phyloP scores from a whole-genome alignment of 2,888 invertebrate species.

The Tenthredo amoena region DNA sequence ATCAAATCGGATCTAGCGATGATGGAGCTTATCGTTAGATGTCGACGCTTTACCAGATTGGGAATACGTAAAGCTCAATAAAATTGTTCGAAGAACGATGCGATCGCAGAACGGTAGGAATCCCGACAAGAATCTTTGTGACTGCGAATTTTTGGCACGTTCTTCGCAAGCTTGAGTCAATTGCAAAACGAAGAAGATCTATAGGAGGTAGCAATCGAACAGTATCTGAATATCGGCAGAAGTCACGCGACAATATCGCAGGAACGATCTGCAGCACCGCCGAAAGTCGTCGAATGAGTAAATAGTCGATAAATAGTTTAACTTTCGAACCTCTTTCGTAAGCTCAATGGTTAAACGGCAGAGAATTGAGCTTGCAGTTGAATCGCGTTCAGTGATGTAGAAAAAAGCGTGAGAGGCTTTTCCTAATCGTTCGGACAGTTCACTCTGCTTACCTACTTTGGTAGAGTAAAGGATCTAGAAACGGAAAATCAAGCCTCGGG shows the following conservation, averaged over 20 bases:
- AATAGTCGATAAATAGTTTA: neutral
- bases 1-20: slow-evolving; percentile 5
- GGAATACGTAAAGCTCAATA: neutral
- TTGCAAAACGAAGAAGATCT: neutral
- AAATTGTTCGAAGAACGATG: neutral
- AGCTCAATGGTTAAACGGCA: neutral
- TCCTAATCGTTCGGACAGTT: neutral
- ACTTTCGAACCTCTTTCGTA: neutral
- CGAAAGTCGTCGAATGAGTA: neutral
- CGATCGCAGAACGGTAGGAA: neutral
- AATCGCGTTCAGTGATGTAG: neutral
- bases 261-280: neutral
- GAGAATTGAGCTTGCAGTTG: neutral
- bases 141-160: neutral
- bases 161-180: neutral
- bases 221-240: neutral
- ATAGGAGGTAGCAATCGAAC: neutral
- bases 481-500: neutral
- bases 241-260: neutral
- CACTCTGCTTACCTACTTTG: slow-evolving; percentile 13
- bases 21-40: neutral
- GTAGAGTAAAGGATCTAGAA: neutral
- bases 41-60: neutral
- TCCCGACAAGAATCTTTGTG: neutral
- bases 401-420: slow-evolving; percentile 18